Conservation (phyloP, 2,797 vertebrate species). For the Falco cherrug region DNA sequence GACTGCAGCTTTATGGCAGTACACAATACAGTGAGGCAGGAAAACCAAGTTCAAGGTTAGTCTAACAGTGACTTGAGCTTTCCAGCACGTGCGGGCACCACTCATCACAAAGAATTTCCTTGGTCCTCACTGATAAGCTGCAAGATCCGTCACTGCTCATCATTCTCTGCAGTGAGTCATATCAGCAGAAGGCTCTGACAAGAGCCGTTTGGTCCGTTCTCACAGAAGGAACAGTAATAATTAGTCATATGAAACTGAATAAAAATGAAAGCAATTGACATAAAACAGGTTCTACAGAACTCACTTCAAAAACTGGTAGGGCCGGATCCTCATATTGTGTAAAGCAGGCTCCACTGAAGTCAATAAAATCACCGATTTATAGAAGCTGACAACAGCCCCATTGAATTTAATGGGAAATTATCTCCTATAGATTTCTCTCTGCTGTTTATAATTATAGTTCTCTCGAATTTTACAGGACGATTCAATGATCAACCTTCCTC, state of each 20-base stretch:
- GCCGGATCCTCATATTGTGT: not conserved
- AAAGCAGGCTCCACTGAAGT: not conserved
- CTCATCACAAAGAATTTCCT: not conserved
- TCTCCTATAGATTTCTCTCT: conserved; percentile 22
- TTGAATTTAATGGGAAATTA: conserved; percentile 49
- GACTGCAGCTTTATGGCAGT: not conserved
- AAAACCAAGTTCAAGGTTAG: not conserved
- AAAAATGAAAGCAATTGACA: not conserved
- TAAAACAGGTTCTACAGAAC: not conserved
- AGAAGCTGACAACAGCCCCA: not conserved
- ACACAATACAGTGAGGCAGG: not conserved
- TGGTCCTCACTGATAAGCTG: not conserved
- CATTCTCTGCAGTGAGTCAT: conserved; percentile 1
- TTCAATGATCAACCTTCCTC: not conserved
- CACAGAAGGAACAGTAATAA: not conserved
- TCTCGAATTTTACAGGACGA: not conserved
- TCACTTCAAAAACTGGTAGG: not conserved
- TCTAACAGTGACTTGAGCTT: not conserved
- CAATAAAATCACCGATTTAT: not conserved
- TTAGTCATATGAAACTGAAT: not conserved
- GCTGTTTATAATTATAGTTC: conserved; percentile 16
- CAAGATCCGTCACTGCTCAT: not conserved
- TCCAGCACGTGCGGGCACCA: not conserved
- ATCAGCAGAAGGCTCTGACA: conserved; percentile 35
- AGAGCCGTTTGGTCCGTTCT: not conserved